Evolutionary conservation across 2,113 vertebrate genomes (phyloP).

Genomic region (Megaptera novaeangliae): DNA sequence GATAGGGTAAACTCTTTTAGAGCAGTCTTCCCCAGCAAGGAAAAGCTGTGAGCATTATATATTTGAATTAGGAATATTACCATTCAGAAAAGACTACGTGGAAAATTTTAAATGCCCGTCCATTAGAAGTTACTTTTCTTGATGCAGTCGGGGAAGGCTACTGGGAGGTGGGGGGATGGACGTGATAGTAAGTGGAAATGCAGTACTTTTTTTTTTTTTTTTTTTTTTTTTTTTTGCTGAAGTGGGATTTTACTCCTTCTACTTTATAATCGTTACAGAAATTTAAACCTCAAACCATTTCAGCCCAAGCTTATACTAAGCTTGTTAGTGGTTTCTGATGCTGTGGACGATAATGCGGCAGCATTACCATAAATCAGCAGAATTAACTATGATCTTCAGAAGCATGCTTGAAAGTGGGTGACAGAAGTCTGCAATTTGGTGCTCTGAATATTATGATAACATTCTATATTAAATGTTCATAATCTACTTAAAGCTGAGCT

Average conservation of each 20-base stretch:
- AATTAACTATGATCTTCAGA: slow-evolving; percentile 99
- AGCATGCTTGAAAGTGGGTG: slow-evolving; percentile 92
- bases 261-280: slow-evolving; percentile 96
- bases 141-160: slow-evolving; percentile 50
- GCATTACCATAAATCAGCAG: slow-evolving; percentile 99
- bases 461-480: slow-evolving; percentile 99
- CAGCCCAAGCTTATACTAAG: slow-evolving; percentile 99
- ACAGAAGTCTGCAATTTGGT: slow-evolving; percentile 98
- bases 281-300: slow-evolving; percentile 99
- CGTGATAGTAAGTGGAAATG: slow-evolving; percentile 77
- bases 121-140: slow-evolving; percentile 80
- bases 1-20: slow-evolving; percentile 56
- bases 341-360: slow-evolving; percentile 90
- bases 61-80: slow-evolving; percentile 79
- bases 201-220: slow-evolving; percentile 85
- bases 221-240: slow-evolving; percentile 93
- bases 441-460: slow-evolving; percentile 99
- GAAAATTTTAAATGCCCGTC: slow-evolving; percentile 78
- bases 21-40: slow-evolving; percentile 6
- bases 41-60: slow-evolving; percentile 71
- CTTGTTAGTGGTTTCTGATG: slow-evolving; percentile 99
- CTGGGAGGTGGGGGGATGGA: slow-evolving; percentile 65
- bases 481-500: slow-evolving; percentile 98
- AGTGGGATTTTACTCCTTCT: slow-evolving; percentile 95
- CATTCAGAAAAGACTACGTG: slow-evolving; percentile 77